Evolutionary conservation across 2,113 vertebrate species (phyloP), one percentile per base, ranked within the genome.

Genomic region (Aramus guarauna): DNA sequence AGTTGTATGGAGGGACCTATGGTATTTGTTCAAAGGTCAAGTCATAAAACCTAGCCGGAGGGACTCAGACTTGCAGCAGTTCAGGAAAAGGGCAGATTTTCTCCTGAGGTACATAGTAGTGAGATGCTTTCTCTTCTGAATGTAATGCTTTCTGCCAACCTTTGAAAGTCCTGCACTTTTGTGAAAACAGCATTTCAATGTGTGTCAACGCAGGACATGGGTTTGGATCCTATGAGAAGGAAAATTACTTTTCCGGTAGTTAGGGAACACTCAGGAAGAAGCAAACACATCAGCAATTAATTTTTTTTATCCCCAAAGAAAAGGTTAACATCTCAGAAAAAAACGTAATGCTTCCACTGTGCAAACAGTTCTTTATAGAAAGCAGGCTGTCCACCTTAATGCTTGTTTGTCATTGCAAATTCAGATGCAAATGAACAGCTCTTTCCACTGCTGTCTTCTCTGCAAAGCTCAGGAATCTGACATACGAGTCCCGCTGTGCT

Each of bases 171-270:
- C 16, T 27, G 7, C 0, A 2, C 17, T 83, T 88, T 4, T 17
- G 24, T 66, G 37, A 59, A 79, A 85, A 53, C 18, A 72, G 6
- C 3, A 0, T 83, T 55, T 14, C 32, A 59, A 14, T 12, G 2
- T 12, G 9, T 71, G 24, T 19, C 2, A 0, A 17, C 24, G 22
- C 6, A 59, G 7, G 9, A 13, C 1, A 3, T 21, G 12, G 8
- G 3, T 63, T 86, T 67, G 24, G n/a, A 62, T 36, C 29, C 17
- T 4, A 8, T 5, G 9, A 67, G n/a, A 45, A 86, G 15, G 21
- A 53, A 86, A 86, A 59, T 5, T 80, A 17, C 5, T 80, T 76
- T 88, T 55, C 22, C 26, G 21, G 32, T 55, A 55, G 19, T 10
- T 52, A 64, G 11, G 37, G 58, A 75, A 71, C 8, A 47, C 29